phyloP scores from a whole-genome alignment of 2,888 invertebrate species.

The Apoderus coryli region DNA sequence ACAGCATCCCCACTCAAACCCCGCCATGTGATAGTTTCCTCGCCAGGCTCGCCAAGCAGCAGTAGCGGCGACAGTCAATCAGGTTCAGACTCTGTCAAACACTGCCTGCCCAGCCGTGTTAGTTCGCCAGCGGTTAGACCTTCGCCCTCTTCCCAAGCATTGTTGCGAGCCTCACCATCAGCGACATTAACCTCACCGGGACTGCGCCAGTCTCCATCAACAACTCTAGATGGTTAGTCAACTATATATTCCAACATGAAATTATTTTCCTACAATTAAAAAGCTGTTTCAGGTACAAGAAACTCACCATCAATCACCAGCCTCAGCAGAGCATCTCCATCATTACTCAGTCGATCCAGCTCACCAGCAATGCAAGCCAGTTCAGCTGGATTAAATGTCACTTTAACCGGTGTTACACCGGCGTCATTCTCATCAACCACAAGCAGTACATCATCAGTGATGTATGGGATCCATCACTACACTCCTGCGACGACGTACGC shows the following conservation, averaged over 20 bases:
- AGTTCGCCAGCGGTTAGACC: conserved; percentile 33
- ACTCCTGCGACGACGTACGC: conserved; percentile 30
- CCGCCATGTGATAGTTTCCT: conserved; percentile 48
- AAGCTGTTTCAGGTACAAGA: conserved; percentile 23
- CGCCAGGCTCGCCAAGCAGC: conserved; percentile 70
- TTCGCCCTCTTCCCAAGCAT: conserved; percentile 31
- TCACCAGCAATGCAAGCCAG: conserved; percentile 38
- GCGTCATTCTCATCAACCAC: conserved; percentile 28
- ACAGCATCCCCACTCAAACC: conserved; percentile 30
- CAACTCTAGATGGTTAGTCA: conserved; percentile 16
- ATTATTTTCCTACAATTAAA: too few species aligned
- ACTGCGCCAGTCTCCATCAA: conserved; percentile 21
- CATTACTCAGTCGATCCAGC: conserved; percentile 25
- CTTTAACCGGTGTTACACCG: conserved; percentile 36
- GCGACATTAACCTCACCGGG: conserved; percentile 23
- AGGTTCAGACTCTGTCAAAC: conserved; percentile 62
- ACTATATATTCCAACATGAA: too few species aligned
- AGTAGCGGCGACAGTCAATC: conserved; percentile 68
- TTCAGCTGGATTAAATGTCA: conserved; percentile 47
- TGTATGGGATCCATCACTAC: too few species aligned
- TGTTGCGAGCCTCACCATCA: conserved; percentile 31
- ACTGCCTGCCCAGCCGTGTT: conserved; percentile 35
- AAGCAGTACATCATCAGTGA: conserved; percentile 24
- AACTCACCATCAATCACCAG: conserved; percentile 29
- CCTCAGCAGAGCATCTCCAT: conserved; percentile 34